Conservation (phyloP, 1,140 invertebrate genomes). For the Eupeodes corollae region DNA sequence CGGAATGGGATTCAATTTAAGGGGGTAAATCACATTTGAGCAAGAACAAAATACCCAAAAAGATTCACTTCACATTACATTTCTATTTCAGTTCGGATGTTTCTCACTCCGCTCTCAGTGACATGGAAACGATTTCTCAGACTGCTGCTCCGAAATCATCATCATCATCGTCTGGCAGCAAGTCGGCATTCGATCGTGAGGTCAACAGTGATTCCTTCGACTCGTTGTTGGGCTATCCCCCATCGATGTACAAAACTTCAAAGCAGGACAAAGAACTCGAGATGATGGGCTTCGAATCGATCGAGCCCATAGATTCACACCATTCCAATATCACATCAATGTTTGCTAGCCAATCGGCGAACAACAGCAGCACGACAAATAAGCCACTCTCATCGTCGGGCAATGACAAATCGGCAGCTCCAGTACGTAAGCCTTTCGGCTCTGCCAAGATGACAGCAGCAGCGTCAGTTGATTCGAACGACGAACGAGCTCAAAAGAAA, state of each 20-base stretch:
- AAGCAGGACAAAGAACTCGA: slow-evolving; percentile 32
- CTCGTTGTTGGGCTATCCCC: slow-evolving; percentile 24
- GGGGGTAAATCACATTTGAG: slow-evolving; percentile 12
- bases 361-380: background rate
- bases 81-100: slow-evolving; percentile 42
- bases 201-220: slow-evolving; percentile 28
- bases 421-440: no score
- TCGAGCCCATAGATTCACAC: slow-evolving; percentile 28
- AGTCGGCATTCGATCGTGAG: background rate
- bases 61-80: background rate
- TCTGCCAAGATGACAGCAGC: background rate
- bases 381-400: background rate
- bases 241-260: slow-evolving; percentile 19
- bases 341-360: slow-evolving; percentile 14
- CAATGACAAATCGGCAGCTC: no score
- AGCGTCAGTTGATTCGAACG: slow-evolving; percentile 2
- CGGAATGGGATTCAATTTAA: slow-evolving; percentile 61
- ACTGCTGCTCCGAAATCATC: slow-evolving; percentile 26
- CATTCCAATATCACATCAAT: slow-evolving; percentile 34
- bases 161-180: slow-evolving; percentile 1
- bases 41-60: background rate
- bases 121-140: slow-evolving; percentile 90
- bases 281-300: slow-evolving; percentile 33
- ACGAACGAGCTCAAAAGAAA: slow-evolving; percentile 71
- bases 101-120: slow-evolving; percentile 83